Conservation (phyloP, 2,113 vertebrate genomes). For the Hypanus sabinus region DNA sequence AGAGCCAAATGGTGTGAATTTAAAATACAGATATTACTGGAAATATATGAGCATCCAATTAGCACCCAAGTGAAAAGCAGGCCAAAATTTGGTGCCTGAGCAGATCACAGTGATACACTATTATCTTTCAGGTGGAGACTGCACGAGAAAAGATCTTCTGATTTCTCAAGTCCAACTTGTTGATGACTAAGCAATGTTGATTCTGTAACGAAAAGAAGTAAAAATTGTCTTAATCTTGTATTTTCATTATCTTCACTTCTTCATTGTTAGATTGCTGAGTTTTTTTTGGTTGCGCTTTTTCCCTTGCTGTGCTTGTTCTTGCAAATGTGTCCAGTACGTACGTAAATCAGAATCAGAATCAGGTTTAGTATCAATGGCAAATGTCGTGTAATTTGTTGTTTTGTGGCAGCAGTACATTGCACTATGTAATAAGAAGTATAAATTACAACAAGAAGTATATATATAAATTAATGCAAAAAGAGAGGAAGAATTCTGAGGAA, state of each 20-base stretch:
- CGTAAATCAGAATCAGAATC: not conserved
- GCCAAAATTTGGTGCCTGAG: not conserved
- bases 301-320: not conserved
- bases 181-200: not conserved
- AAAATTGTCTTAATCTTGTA: not conserved
- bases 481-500: no score
- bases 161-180: not conserved
- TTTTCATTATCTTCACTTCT: not conserved
- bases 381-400: no score
- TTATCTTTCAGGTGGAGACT: not conserved
- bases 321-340: not conserved
- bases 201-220: not conserved
- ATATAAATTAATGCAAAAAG: no score
- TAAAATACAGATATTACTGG: not conserved
- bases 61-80: not conserved
- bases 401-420: no score
- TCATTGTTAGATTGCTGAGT: not conserved
- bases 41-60: not conserved
- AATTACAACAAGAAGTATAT: no score
- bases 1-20: not conserved
- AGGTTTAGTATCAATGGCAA: no score
- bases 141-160: not conserved
- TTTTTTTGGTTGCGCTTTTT: not conserved
- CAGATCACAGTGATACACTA: not conserved
- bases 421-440: no score